Conservation (phyloP, 2,797 vertebrate genomes). For the Melanotaenia trifasciata region DNA sequence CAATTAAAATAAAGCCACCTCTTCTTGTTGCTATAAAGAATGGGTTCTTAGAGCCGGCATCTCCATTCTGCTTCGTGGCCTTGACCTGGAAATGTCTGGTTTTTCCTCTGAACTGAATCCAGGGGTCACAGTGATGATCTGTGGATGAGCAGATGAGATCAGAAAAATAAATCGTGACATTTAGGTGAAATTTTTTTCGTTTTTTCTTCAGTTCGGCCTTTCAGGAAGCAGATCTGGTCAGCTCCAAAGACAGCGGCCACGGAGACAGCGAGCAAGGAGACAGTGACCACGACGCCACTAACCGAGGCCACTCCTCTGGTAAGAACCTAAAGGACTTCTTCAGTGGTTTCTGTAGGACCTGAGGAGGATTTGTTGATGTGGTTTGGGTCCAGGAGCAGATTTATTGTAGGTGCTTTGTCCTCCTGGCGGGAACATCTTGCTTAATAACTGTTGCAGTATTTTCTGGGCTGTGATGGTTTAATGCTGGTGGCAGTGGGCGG, state of each 20-base stretch:
- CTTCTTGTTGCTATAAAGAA: too few species aligned
- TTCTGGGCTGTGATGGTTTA: slow-evolving; percentile 17
- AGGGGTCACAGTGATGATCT: too few species aligned
- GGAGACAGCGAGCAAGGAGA: slow-evolving; percentile 99
- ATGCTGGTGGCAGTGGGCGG: slow-evolving; percentile 62
- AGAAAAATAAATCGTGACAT: too few species aligned
- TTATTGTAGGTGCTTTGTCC: background rate
- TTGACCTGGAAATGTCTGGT: too few species aligned
- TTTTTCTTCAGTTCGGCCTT: slow-evolving; percentile 90
- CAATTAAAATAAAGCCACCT: too few species aligned
- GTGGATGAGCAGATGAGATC: too few species aligned
- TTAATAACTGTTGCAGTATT: background rate
- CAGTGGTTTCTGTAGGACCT: background rate
- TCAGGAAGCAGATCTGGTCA: slow-evolving; percentile 98
- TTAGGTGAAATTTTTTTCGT: background rate
- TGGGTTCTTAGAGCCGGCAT: too few species aligned
- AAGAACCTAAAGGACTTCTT: slow-evolving; percentile 62
- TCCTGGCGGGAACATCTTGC: too few species aligned
- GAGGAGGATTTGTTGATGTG: background rate
- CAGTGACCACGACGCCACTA: slow-evolving; percentile 97
- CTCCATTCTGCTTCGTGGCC: too few species aligned
- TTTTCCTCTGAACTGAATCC: too few species aligned
- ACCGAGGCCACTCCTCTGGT: slow-evolving; percentile 96
- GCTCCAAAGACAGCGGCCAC: slow-evolving; percentile 99
- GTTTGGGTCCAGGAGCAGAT: slow-evolving; percentile 4